phyloP scores from a whole-genome alignment of 2,888 invertebrate species.

The Sisyra terminalis region DNA sequence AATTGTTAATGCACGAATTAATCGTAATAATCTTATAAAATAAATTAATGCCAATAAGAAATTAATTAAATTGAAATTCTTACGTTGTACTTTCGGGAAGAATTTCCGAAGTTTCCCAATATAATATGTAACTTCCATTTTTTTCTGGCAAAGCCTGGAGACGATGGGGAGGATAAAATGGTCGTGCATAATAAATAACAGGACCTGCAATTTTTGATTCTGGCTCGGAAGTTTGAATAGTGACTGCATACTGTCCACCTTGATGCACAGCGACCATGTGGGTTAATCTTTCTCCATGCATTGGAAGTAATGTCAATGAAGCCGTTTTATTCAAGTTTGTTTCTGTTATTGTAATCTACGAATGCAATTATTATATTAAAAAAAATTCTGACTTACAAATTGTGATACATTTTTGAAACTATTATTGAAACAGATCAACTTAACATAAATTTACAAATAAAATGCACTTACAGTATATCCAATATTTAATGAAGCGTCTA shows the following conservation, averaged over 20 bases:
- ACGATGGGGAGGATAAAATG: constrained; percentile 44
- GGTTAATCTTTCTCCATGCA: constrained; percentile 26
- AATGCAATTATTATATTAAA: no score
- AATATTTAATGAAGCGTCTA: constrained; percentile 26
- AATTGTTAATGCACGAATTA: no score
- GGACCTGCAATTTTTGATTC: constrained; percentile 30
- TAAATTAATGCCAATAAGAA: constrained; percentile 7
- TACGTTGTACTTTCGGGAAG: constrained; percentile 20
- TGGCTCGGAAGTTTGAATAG: constrained; percentile 28
- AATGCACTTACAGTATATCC: constrained; percentile 45
- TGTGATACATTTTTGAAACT: no score
- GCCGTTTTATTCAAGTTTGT: constrained; percentile 25
- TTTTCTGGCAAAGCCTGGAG: constrained; percentile 39
- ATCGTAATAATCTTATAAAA: no score
- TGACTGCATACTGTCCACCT: constrained; percentile 35
- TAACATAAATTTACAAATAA: no score
- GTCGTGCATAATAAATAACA: constrained; percentile 33
- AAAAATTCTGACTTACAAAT: constrained; percentile 32
- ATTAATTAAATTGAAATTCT: constrained; percentile 9
- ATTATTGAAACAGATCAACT: no score
- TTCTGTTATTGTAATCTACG: constrained; percentile 35
- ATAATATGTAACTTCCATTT: constrained; percentile 45
- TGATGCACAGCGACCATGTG: constrained; percentile 32
- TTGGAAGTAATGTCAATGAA: constrained; percentile 31
- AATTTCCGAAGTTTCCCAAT: constrained; percentile 39